phyloP scores from a whole-genome alignment of 2,113 vertebrate species.

The Passer montanus region DNA sequence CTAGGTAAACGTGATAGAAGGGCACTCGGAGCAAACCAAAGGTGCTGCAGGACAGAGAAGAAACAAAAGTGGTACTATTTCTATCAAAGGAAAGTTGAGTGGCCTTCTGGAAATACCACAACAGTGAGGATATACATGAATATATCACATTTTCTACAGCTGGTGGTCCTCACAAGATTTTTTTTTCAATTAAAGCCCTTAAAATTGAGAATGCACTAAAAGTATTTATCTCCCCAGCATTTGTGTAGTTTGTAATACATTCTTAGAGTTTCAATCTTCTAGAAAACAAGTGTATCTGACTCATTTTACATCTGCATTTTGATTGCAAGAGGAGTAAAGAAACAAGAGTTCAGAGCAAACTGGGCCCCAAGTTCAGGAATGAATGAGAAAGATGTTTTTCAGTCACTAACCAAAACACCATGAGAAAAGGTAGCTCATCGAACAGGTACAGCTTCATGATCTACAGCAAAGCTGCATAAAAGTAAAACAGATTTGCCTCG shows the following conservation, averaged over 20 bases:
- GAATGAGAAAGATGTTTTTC: not conserved
- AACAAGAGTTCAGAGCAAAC: not conserved
- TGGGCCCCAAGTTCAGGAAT: not conserved
- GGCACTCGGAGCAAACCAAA: not conserved
- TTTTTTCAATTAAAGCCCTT: not conserved
- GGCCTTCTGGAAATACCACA: not conserved
- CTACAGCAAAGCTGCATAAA: not conserved
- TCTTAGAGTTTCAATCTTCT: not conserved
- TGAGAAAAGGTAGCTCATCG: not conserved
- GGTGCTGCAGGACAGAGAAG: not conserved
- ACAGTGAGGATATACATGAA: rapidly evolving
- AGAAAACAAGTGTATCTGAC: not conserved
- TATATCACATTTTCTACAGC: not conserved
- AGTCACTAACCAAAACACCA: not conserved
- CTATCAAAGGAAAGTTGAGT: not conserved
- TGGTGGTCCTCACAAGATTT: not conserved
- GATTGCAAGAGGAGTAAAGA: not conserved
- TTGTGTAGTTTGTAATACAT: not conserved
- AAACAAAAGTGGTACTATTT: not conserved
- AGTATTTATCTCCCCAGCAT: not conserved
- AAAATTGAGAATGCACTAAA: not conserved
- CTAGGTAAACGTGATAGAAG: not conserved
- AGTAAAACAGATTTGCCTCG: not conserved
- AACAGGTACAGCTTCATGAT: not conserved
- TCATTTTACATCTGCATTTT: not conserved